Base-by-base conservation (phyloP, 2,888 invertebrate genomes). In the Aphodius sticticus region DNA sequence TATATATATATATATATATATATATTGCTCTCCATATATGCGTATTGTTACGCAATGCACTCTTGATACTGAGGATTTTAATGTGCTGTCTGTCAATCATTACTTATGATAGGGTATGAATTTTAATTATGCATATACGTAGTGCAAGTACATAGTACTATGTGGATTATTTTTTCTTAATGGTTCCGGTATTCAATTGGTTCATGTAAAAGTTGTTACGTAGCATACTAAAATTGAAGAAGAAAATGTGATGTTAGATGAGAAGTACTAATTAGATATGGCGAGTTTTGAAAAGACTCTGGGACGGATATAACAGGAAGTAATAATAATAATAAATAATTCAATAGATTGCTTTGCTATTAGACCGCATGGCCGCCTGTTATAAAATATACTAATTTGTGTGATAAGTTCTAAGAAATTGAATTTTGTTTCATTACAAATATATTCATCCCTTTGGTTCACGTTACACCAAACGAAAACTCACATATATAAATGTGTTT, bases 321-420 rank as follows among this genome's bases (percentile, higher is more conserved):
- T 53, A 53, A 53, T 53, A 53, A 53, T 53, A 53, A 53, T 53
- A 53, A 53, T 53, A 53, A 53, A 53, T 53, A 53, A 53, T 53
- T 53, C 53, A 53, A 53, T 12, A 12, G 53, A 53, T 53, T 53
- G 53, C 53, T 12, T 7, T 53, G 9, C 53, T 12, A 53, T 53
- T 53, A 53, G 0, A 9, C 53, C 9, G 12, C 53, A 53, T 7
- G 53, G 12, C 9, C 53, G 53, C 12, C 53, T 3, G 53, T 2
- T 53, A 26, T 26, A 26, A 26, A 26, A 26, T 26, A 26, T 26
- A 26, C 2, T 26, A 26, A 26, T n/a, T n/a, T n/a, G n/a, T n/a
- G n/a, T n/a, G n/a, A n/a, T n/a, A n/a, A n/a, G n/a, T n/a, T n/a
- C n/a, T n/a, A n/a, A n/a, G n/a, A n/a, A n/a, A n/a, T n/a, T n/a